Conservation (phyloP, 2,113 vertebrate species). For the Corynorhinus townsendii region DNA sequence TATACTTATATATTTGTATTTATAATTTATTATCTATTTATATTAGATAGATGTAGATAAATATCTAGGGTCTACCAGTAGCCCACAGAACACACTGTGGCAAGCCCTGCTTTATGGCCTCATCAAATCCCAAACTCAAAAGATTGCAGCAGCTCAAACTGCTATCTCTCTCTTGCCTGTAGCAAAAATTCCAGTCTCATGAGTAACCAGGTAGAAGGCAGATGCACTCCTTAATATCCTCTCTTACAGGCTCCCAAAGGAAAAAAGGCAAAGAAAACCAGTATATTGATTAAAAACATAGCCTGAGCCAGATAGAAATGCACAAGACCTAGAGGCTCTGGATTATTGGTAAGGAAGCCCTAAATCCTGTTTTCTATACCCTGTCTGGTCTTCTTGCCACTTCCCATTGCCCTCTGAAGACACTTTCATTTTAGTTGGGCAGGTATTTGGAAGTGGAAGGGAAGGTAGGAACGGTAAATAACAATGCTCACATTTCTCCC, state of each 20-base stretch:
- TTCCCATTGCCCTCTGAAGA: background rate
- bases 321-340: background rate
- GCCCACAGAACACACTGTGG: background rate
- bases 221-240: background rate
- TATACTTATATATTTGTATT: background rate
- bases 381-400: background rate
- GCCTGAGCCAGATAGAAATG: background rate
- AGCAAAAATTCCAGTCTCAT: constrained; percentile 9
- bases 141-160: background rate
- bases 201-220: background rate
- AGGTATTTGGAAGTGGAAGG: background rate
- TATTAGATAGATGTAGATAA: background rate
- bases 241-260: background rate
- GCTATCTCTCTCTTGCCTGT: background rate
- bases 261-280: background rate
- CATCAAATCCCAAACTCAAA: background rate
- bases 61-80: background rate
- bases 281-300: background rate
- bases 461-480: background rate
- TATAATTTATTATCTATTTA: background rate
- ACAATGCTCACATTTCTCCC: background rate
- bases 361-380: background rate
- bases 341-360: background rate
- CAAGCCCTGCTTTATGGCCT: background rate
- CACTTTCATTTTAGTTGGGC: background rate